These are phyloP conservation scores for Aphodius granarius DNA, from an alignment of 2,888 invertebrate genomes.

Conservation along the genomic window DNA sequence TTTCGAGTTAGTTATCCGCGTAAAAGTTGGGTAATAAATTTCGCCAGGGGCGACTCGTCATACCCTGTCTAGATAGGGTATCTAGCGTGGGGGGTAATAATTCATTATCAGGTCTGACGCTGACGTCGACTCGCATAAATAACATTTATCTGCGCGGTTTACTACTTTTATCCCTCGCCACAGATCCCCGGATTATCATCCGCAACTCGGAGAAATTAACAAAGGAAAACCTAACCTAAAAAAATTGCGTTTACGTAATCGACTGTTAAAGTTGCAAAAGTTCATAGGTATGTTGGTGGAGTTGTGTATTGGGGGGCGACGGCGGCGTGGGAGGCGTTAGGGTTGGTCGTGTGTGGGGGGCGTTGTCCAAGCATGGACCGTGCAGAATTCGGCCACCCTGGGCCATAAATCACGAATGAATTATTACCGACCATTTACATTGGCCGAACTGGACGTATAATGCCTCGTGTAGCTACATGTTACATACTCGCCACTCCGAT, in stretches of 20 bases:
- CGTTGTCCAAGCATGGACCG: not conserved
- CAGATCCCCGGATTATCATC: constrained; percentile 30
- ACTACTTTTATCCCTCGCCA: constrained; percentile 35
- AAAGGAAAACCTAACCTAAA: too few relatives aligned
- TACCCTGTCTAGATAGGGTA: not conserved
- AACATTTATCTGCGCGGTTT: constrained; percentile 41
- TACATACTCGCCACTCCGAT: not conserved
- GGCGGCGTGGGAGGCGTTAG: not conserved
- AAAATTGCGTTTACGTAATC: too few relatives aligned
- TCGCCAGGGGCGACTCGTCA: not conserved
- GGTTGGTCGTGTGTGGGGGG: not conserved
- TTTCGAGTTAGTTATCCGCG: not conserved
- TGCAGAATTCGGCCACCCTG: constrained; percentile 9
- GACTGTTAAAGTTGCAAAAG: too few relatives aligned
- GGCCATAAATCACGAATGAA: constrained; percentile 11
- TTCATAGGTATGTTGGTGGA: too few relatives aligned
- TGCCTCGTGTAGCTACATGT: constrained; percentile 10
- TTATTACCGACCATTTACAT: constrained; percentile 15
- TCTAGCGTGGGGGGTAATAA: constrained; percentile 33
- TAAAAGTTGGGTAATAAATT: not conserved
- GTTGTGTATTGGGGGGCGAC: too few relatives aligned
- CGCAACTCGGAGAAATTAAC: not conserved
- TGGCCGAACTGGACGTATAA: constrained; percentile 3
- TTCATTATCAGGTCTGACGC: constrained; percentile 40
- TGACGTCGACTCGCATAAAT: constrained; percentile 42